These are phyloP conservation scores for Epinephelus moara DNA, from an alignment of 2,113 vertebrate species.

Conservation along the genomic window DNA sequence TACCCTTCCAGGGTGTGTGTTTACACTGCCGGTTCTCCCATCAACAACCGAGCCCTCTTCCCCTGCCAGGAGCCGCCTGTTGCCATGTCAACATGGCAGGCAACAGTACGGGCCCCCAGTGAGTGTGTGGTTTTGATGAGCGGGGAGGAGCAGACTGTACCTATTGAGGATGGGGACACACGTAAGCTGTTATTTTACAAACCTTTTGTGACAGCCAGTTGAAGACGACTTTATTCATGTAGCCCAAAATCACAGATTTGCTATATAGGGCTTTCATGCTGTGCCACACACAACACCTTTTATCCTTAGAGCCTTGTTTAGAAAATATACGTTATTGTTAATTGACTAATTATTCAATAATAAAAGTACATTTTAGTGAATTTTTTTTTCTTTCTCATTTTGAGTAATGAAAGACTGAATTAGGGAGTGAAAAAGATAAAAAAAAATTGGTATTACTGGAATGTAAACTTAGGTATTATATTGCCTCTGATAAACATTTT, in stretches of 20 bases:
- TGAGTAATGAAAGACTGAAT: not conserved
- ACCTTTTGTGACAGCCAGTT: not conserved
- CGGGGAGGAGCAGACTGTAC: slow-evolving; percentile 91
- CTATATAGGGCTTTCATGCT: not conserved
- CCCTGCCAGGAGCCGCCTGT: slow-evolving; percentile 98
- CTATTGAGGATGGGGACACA: slow-evolving; percentile 81
- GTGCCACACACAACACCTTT: not conserved
- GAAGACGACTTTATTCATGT: not conserved
- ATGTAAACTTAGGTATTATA: not conserved
- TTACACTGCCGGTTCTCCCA: slow-evolving; percentile 95
- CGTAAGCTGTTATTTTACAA: slow-evolving; percentile 76
- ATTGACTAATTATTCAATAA: not conserved
- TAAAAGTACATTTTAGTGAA: not conserved
- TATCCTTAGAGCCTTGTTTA: not conserved
- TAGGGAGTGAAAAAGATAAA: not conserved
- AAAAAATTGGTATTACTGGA: not conserved
- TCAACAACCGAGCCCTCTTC: slow-evolving; percentile 99
- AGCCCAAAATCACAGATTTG: not conserved
- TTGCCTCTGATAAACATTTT: not conserved
- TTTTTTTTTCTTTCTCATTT: not conserved
- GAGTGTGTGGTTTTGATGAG: slow-evolving; percentile 94
- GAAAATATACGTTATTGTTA: not conserved
- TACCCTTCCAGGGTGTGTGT: slow-evolving; percentile 91
- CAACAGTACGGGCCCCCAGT: slow-evolving; percentile 88
- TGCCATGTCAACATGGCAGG: slow-evolving; percentile 98